Base-by-base conservation (phyloP, 1,140 invertebrate genomes). In the Potamilus streckersoni region DNA sequence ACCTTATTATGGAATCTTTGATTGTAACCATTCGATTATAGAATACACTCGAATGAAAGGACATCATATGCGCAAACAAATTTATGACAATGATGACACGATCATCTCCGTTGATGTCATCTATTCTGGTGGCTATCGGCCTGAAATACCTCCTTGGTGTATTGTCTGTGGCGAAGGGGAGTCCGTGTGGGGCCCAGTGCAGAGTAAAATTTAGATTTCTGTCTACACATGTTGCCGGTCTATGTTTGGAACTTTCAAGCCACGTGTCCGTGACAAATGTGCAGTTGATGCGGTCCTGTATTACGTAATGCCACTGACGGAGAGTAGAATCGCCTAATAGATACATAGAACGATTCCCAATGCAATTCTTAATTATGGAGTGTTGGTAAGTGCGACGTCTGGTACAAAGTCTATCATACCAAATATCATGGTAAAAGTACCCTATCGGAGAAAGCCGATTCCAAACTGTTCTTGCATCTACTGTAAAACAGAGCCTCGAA, bases 271-370 rank as follows among this genome's bases (percentile, higher is more conserved):
- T 76, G 59, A 66, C 38, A 61, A 61, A 76, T 27, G 65, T 38
- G 60, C 74, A 76, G 15, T 69, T 27, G 2, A 76, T 38, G 11
- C 59, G 57, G 15, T 27, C 23, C 61, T 71, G 38, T 5, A 76
- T 59, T 1, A 20, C 16, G 4, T 64, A 63, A 71, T 66, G 71
- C 20, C 71, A 65, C 56, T 76, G 74, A 12, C 74, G 65, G 17
- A 49, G 19, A 3, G 74, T 76, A 6, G 74, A 76, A 60, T 76
- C 74, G 23, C 74, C 74, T 19, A 76, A 65, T 12, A 76, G 27
- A 2, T 66, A 23, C 20, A 76, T n/a, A 17, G n/a, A 65, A 19
- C 56, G 65, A 49, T 71, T 71, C 15, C 27, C 17, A 17, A 76
- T 56, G 27, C 69, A 76, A 14, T n/a, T 15, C 58, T 58, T 38